Conservation (phyloP, 1,140 invertebrate genomes). For the Amyelois transitella region DNA sequence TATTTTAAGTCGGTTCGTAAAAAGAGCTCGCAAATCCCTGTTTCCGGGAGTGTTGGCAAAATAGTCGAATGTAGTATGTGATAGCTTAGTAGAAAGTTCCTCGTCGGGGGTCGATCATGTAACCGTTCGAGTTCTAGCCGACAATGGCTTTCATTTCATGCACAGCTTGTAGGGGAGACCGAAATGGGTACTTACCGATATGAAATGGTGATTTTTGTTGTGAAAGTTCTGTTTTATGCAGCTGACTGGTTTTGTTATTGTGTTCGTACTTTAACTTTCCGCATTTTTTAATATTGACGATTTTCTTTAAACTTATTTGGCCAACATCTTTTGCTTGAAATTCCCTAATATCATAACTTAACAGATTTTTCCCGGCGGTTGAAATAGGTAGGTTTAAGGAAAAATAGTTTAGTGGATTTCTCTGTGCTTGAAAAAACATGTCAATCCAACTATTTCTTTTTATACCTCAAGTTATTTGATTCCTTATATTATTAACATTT, state of each 20-base stretch:
- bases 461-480: no score
- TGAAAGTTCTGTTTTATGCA: not conserved
- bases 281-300: conserved; percentile 16
- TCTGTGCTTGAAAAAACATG: no score
- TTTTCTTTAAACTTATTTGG: no score
- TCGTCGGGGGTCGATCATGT: conserved; percentile 7
- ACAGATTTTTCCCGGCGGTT: no score
- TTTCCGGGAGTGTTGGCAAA: conserved; percentile 50
- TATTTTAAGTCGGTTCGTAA: conserved; percentile 42
- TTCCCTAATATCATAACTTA: no score
- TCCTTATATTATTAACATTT: no score
- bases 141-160: not conserved
- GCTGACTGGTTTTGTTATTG: not conserved
- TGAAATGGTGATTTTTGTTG: not conserved
- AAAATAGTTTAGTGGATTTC: no score
- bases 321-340: no score
- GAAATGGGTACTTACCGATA: not conserved
- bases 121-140: not conserved
- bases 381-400: no score
- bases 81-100: conserved; percentile 57
- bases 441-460: no score
- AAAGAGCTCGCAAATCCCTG: conserved; percentile 58
- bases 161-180: not conserved
- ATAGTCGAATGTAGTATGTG: conserved; percentile 57
- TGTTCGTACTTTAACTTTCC: no score